These are phyloP conservation scores for Chlorodrepanis virens DNA, from an alignment of 2,113 vertebrate genomes.

Conservation along the genomic window DNA sequence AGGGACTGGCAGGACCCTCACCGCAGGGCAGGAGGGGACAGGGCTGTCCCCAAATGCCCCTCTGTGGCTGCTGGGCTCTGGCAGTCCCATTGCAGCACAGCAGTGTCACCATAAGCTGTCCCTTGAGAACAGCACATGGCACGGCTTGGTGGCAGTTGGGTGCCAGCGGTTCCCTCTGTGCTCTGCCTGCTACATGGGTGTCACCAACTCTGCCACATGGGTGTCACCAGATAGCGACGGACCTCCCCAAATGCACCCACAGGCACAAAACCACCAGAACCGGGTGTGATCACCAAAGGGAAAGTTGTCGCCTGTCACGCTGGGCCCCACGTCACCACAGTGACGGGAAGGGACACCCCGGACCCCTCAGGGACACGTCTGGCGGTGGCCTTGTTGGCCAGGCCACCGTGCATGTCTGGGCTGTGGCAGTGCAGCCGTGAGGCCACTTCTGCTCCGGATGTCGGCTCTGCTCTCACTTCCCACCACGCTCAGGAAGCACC, in stretches of 20 bases:
- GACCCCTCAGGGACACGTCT: background rate
- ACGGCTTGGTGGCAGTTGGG: accelerated
- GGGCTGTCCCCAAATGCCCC: conserved; percentile 33
- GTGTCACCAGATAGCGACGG: accelerated
- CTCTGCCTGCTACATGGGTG: background rate
- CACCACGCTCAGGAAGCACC: background rate
- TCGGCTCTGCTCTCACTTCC: background rate
- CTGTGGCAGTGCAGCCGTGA: background rate
- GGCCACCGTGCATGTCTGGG: background rate
- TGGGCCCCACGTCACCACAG: background rate
- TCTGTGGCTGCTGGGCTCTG: background rate
- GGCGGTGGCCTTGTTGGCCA: background rate
- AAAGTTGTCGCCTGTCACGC: accelerated
- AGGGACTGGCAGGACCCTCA: background rate
- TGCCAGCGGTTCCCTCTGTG: background rate
- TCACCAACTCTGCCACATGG: background rate
- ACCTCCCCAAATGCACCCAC: accelerated
- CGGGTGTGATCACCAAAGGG: accelerated
- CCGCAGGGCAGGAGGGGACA: conserved; percentile 1
- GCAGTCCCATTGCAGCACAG: accelerated
- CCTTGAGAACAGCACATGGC: background rate
- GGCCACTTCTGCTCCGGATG: conserved; percentile 30
- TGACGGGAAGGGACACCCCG: background rate
- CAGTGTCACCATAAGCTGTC: accelerated
- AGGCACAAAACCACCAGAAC: accelerated